Evolutionary conservation across 1,140 invertebrate species (phyloP).

Genomic region (Maconellicoccus hirsutus): DNA sequence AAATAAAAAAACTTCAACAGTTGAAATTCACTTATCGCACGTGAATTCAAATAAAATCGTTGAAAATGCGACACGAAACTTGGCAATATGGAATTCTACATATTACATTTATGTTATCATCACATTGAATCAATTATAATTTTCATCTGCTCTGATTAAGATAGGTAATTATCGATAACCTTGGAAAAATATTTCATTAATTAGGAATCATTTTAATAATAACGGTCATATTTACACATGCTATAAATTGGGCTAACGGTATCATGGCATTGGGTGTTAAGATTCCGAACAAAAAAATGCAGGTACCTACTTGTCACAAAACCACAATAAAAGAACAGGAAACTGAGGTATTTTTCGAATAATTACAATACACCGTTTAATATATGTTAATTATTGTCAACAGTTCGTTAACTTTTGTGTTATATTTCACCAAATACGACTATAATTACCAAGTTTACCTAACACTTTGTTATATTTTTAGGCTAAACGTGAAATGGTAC

Average conservation of each 20-base stretch:
- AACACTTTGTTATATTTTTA: no score
- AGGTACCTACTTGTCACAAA: not conserved
- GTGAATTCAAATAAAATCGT: no score
- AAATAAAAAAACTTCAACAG: no score
- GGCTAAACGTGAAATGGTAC: no score
- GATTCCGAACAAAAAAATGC: not conserved
- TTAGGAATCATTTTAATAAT: conserved; percentile 2
- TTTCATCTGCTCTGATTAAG: conserved; percentile 1
- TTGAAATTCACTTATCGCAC: no score
- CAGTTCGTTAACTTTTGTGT: no score
- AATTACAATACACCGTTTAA: not conserved
- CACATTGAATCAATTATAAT: not conserved
- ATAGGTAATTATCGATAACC: not conserved
- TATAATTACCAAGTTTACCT: no score
- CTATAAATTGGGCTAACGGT: not conserved
- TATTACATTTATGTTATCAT: no score
- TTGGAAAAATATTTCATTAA: not conserved
- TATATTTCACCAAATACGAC: no score
- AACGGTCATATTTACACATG: not conserved
- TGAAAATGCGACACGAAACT: no score
- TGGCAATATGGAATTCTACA: no score
- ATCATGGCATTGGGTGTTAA: not conserved
- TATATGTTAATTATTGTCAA: no score
- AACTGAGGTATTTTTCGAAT: not conserved
- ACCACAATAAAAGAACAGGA: not conserved